Base-by-base conservation (phyloP, 2,888 invertebrate genomes). In the Criorhina ranunculi region DNA sequence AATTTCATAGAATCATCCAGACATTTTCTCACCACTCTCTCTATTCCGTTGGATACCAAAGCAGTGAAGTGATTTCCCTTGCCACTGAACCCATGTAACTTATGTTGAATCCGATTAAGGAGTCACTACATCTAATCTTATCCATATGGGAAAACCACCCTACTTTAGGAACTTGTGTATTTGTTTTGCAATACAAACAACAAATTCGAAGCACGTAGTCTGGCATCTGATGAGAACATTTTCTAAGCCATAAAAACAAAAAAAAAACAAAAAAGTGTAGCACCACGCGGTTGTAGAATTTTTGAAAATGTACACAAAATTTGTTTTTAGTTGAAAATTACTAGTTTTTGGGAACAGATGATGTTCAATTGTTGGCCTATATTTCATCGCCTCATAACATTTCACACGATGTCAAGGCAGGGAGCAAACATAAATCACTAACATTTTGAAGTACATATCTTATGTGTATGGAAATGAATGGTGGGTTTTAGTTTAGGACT, bases 391-490 rank as follows among this genome's bases (percentile, higher is more conserved):
- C 24, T 24, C 4, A 11, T 19, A 49, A 49, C 24, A n/a, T 11
- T 11, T n/a, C n/a, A n/a, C 55, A 67, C n/a, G 17, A 35, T 31
- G 35, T 29, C 69, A 35, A 24, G 35, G 9, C 35, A 31, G 57
- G 6, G 44, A 11, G 6, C 37, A 40, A 70, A 40, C 59, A 59
- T 70, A 70, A 70, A 70, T 70, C 70, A 59, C 46, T 6, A 24
- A 17, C n/a, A 55, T n/a, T n/a, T n/a, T n/a, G n/a, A n/a, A 44
- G 69, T 35, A 53, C 9, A n/a, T n/a, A n/a, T n/a, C n/a, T 11
- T 24, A 11, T n/a, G 24, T 7, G 15, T 4, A 35, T 42, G 42
- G 42, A 4, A 24, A 24, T 24, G 24, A 24, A 24, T 2, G 40
- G 35, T 46, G 57, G 46, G 44, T 57, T 35, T 12, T 46, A 8